Evolutionary conservation across 1,140 invertebrate species (phyloP).

Genomic region (Sinella curviseta): DNA sequence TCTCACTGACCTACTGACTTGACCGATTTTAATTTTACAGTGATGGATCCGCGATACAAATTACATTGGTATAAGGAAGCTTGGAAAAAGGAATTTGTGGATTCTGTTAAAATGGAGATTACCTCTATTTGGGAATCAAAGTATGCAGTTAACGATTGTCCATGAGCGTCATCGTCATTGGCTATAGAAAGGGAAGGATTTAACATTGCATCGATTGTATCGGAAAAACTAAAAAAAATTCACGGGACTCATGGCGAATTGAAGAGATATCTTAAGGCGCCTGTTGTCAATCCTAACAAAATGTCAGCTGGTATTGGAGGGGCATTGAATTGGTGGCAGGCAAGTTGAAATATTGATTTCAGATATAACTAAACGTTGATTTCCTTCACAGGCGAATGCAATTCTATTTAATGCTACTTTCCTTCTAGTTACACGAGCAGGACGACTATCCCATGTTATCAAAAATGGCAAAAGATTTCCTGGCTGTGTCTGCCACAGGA

Average conservation of each 20-base stretch:
- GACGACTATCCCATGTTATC: slow-evolving; percentile 27
- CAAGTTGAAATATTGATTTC: background rate
- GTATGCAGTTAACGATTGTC: background rate
- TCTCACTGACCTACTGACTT: no score
- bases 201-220: background rate
- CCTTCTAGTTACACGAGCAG: background rate
- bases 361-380: background rate
- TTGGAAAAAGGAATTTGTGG: background rate
- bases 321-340: background rate
- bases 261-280: background rate
- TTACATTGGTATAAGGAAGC: background rate
- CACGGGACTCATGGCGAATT: background rate
- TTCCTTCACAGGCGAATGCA: background rate
- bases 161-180: background rate
- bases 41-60: slow-evolving; percentile 1
- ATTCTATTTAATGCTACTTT: background rate
- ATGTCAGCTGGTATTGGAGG: background rate
- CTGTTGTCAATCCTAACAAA: background rate
- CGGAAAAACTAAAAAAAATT: background rate
- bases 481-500: slow-evolving; percentile 26
- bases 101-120: background rate
- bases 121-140: background rate
- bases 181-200: background rate
- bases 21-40: background rate
- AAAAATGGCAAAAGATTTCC: slow-evolving; percentile 34